Evolutionary conservation across 2,797 vertebrate genomes (phyloP).

Genomic region (Sebastes matsubarae): DNA sequence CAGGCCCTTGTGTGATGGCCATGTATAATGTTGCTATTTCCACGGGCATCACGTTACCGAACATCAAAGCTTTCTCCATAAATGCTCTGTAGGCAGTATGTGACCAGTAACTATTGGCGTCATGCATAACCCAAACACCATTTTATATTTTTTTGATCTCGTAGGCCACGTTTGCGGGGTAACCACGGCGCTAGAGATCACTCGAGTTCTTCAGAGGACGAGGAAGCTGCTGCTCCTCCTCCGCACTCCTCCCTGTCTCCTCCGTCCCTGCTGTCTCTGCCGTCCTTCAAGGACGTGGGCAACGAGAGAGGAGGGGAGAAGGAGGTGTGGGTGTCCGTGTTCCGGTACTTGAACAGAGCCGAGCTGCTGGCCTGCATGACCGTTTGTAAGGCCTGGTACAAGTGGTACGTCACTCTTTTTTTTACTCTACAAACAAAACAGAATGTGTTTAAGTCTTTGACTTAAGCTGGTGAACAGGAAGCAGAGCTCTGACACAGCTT

Average conservation of each 20-base stretch:
- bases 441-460: neutral
- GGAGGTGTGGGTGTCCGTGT: constrained; percentile 98
- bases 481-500: neutral
- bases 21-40: too few species aligned
- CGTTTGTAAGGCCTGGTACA: constrained; percentile 99
- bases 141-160: neutral
- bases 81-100: neutral
- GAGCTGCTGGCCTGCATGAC: constrained; percentile 97
- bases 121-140: too few species aligned
- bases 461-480: neutral
- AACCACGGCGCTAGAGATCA: constrained; percentile 47
- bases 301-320: constrained; percentile 90
- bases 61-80: neutral
- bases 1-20: too few species aligned
- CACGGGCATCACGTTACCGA: too few species aligned
- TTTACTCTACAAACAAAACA: neutral
- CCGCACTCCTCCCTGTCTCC: constrained; percentile 61
- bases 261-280: constrained; percentile 77
- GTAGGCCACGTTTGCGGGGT: constrained; percentile 69
- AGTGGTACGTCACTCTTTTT: constrained; percentile 87
- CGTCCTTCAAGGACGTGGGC: constrained; percentile 87
- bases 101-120: neutral
- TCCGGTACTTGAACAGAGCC: constrained; percentile 90
- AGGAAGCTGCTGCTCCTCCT: constrained; percentile 44
- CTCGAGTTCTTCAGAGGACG: constrained; percentile 75